Evolutionary conservation across 2,113 vertebrate species (phyloP), one percentile per base, ranked within the genome.

Genomic region (Psittacula cyanocephala): DNA sequence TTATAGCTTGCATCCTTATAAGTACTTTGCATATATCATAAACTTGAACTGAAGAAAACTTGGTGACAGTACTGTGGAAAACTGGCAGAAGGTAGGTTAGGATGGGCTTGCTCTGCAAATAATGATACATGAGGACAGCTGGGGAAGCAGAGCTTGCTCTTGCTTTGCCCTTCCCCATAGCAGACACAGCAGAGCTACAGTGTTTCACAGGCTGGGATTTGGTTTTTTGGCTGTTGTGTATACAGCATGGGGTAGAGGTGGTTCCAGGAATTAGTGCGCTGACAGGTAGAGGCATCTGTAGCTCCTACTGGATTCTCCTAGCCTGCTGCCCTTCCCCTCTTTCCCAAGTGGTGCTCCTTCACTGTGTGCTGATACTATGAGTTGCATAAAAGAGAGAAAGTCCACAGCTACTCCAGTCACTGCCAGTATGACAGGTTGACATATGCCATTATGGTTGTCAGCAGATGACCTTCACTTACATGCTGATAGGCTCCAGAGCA

Each of bases 171-270:
- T 20, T 72, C 11, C 28, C 8, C 6, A 5, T 3, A 2, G 57
- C 2, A 11, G 44, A 13, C 29, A 6, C 29, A 18, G 65, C 31
- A 52, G 46, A 60, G 52, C 14, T 5, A 9, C 15, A 6, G 19
- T 2, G 12, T 31, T 57, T 29, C 27, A 1, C 5, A 27, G 62
- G 29, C 49, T 52, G 25, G 16, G 43, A 27, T 43, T 25, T 20
- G 25, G 47, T 82, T 29, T 43, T 23, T 80, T 64, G 2, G 2
- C 49, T 11, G 11, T 50, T 5, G 7, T 5, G 16, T 35, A 10
- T 10, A 2, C 9, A 13, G 43, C 0, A 0, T 59, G 77, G 6
- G 9, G 4, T n/a, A 2, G 1, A 12, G 27, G 17, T 28, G 27
- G 33, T 33, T 50, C 50, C 78, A 28, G 25, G 5, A 44, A 2